These are phyloP conservation scores for Xylophagus ater DNA, from an alignment of 2,888 invertebrate genomes.

Conservation along the genomic window DNA sequence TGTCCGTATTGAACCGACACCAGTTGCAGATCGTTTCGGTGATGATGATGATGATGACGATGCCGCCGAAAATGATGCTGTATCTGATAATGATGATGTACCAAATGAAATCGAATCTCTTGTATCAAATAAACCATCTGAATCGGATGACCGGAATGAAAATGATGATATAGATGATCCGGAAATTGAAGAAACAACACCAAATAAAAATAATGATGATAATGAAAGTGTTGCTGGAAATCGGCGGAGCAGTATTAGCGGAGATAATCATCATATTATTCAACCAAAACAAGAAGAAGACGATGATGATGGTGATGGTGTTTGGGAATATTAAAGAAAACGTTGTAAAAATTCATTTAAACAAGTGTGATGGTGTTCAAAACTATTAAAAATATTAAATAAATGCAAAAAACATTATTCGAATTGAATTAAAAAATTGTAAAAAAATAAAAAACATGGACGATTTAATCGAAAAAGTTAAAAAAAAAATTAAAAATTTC, in stretches of 20 bases:
- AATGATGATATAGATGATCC: constrained; percentile 5
- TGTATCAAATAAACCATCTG: constrained; percentile 12
- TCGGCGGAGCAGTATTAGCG: constrained; percentile 1
- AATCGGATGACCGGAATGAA: constrained; percentile 8
- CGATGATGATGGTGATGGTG: constrained; percentile 10
- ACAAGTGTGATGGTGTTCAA: constrained; percentile 12
- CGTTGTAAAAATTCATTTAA: neutral
- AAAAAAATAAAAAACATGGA: constrained; percentile 7
- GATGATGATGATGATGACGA: constrained; percentile 40
- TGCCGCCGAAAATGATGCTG: constrained; percentile 21
- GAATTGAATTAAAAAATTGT: neutral
- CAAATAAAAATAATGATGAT: constrained; percentile 9
- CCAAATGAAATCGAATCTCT: constrained; percentile 12
- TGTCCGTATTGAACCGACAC: constrained; percentile 62
- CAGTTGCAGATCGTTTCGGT: constrained; percentile 51
- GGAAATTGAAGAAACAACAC: neutral
- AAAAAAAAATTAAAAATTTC: neutral
- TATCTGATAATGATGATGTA: constrained; percentile 27
- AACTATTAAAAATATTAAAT: neutral
- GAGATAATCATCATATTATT: neutral
- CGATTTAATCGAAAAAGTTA: constrained; percentile 11
- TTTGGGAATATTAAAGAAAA: constrained; percentile 13
- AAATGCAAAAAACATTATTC: constrained; percentile 2
- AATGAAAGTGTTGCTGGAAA: constrained; percentile 8
- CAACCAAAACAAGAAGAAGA: neutral